Evolutionary conservation across 2,888 invertebrate species (phyloP), one percentile per base, ranked within the genome.

Genomic region (Phasia obesa): DNA sequence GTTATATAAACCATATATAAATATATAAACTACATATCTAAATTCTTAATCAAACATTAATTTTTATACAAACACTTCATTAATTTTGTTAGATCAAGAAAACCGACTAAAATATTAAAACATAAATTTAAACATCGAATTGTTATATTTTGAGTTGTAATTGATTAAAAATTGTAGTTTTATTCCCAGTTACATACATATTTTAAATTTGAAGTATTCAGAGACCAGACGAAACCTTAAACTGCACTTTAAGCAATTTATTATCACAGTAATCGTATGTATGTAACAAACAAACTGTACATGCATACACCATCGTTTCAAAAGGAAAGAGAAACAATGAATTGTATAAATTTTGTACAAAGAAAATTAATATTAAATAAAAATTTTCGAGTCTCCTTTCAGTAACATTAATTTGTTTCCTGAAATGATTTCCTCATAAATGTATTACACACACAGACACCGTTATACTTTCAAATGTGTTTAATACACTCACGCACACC

Each of bases 331-430:
- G 35, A 49, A 59, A 21, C 27, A 23, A 31, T 35, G 13, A 38
- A 70, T 47, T 70, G 5, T 53, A 51, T 67, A 42, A 53, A 53
- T 53, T 47, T 51, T 19, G 38, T 21, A 27, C 57, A 60, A 59
- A 60, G 3, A 17, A 23, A 38, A 27, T 2, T 38, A 59, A 70
- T 59, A 70, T 59, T 13, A 17, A 59, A 70, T 49, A 51, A 38
- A 71, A 38, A 17, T 19, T 19, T n/a, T 55, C 19, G 15, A 27
- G 44, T 44, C 19, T 69, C 25, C 13, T 9, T 23, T 71, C 47
- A 49, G 35, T 4, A 73, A 51, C 38, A 42, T 62, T 73, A 62
- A 73, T 62, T 73, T 15, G 42, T 73, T 42, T 51, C 38, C 19
- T 25, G 73, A 42, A 73, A 49, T 27, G 25, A 62, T 51, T 60